A percentile compares a stretch with the other conserved stretches of the same genome.
These are phyloP conservation scores for Achroia grisella DNA, from an alignment of 1,140 invertebrate species.

Conservation along the genomic window DNA sequence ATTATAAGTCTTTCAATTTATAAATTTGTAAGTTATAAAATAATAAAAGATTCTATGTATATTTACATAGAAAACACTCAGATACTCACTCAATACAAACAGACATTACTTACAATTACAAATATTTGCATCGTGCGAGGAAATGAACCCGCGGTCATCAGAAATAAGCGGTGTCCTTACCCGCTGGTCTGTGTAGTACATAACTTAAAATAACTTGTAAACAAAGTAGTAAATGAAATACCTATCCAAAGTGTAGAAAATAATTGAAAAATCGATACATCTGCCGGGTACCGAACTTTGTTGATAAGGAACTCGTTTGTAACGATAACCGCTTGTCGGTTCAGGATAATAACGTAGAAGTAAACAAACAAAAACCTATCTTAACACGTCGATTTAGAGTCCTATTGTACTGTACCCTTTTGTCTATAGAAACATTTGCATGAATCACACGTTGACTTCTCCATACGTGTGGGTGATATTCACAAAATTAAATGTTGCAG, in stretches of 20 bases:
- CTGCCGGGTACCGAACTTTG: conserved; percentile 23
- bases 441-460: conserved; percentile 6
- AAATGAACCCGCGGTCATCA: too few species aligned
- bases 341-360: conserved; percentile 6
- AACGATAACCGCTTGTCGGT: conserved; percentile 8
- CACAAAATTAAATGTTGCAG: not conserved
- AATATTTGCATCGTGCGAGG: too few species aligned
- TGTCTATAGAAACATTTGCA: not conserved
- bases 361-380: conserved; percentile 4
- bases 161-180: too few species aligned
- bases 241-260: not conserved
- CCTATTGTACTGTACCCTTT: not conserved
- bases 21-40: too few species aligned
- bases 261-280: conserved; percentile 33
- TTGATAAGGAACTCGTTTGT: conserved; percentile 31
- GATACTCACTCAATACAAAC: too few species aligned
- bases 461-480: conserved; percentile 2
- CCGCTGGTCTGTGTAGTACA: too few species aligned
- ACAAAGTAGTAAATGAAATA: too few species aligned
- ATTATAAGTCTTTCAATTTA: too few species aligned
- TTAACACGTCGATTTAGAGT: conserved; percentile 7
- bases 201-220: too few species aligned
- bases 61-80: too few species aligned
- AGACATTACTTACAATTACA: too few species aligned
- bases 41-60: too few species aligned